A percentile compares a stretch with the other conserved stretches of the same genome.
Evolutionary conservation across 2,113 vertebrate genomes (phyloP).

Genomic region (Galemys pyrenaicus): DNA sequence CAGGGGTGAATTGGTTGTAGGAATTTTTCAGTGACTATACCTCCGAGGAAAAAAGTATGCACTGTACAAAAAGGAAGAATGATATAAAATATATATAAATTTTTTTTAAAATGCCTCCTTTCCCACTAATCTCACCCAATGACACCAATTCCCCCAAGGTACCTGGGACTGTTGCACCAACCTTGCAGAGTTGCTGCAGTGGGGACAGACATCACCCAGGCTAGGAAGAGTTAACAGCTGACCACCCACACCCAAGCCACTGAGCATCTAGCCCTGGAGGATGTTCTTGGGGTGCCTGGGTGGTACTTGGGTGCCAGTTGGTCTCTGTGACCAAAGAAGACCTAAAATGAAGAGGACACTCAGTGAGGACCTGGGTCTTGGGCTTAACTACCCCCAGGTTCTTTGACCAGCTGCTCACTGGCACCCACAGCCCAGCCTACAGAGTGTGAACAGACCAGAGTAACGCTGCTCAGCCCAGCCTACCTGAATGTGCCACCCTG

Average conservation of each 20-base stretch:
- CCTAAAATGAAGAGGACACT: not conserved
- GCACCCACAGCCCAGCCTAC: not conserved
- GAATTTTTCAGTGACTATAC: too few relatives aligned
- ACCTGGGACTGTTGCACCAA: not conserved
- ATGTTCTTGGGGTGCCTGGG: not conserved
- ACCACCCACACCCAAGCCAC: not conserved
- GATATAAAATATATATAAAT: too few relatives aligned
- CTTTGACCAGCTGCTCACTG: not conserved
- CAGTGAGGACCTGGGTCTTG: not conserved
- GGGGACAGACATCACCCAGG: not conserved
- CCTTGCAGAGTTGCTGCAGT: rapidly evolving
- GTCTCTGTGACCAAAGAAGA: not conserved
- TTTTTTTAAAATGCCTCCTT: constrained; percentile 58
- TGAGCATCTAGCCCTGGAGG: not conserved
- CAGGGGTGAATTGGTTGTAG: too few relatives aligned
- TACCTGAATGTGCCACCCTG: not conserved
- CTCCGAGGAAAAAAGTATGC: too few relatives aligned
- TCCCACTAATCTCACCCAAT: not conserved
- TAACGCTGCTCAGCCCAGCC: not conserved
- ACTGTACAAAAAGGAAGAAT: too few relatives aligned
- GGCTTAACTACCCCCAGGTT: too few relatives aligned
- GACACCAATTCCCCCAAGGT: constrained; percentile 28
- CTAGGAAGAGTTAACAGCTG: not conserved
- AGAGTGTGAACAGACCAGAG: not conserved
- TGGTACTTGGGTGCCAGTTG: not conserved